Conservation (phyloP, 2,797 vertebrate genomes). For the Neoniphon sammara region DNA sequence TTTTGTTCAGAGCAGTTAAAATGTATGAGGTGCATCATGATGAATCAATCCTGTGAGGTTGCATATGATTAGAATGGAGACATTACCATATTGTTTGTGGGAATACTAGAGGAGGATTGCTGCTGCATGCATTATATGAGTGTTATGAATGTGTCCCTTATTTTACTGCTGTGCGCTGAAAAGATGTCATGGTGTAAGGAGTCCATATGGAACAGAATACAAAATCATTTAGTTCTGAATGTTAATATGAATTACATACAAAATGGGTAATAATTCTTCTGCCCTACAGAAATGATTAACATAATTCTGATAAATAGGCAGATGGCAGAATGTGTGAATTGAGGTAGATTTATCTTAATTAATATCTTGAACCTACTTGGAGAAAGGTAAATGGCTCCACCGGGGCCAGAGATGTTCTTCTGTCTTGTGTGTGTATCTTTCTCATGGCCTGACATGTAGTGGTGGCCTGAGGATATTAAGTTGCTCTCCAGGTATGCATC, state of each 20-base stretch:
- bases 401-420: conserved; percentile 83
- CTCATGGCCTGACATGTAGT: conserved; percentile 75
- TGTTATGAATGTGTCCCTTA: conserved; percentile 58
- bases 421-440: conserved; percentile 78
- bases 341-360: conserved; percentile 99
- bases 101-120: conserved; percentile 53
- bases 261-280: conserved; percentile 99
- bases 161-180: conserved; percentile 73
- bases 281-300: conserved; percentile 99
- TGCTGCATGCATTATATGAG: conserved; percentile 52
- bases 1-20: conserved; percentile 70
- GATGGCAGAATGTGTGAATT: conserved; percentile 99
- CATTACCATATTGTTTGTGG: conserved; percentile 77
- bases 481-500: conserved; percentile 84
- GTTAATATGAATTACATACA: conserved; percentile 98
- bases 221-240: conserved; percentile 99
- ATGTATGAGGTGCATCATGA: conserved; percentile 62
- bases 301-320: conserved; percentile 99
- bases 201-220: conserved; percentile 91
- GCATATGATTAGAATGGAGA: conserved; percentile 67
- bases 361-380: conserved; percentile 98
- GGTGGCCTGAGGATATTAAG: conserved; percentile 82
- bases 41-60: conserved; percentile 62
- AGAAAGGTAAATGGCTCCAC: conserved; percentile 95
- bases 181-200: conserved; percentile 77